phyloP scores from a whole-genome alignment of 2,113 vertebrate genomes.

The Ptilorrhoa leucosticta region DNA sequence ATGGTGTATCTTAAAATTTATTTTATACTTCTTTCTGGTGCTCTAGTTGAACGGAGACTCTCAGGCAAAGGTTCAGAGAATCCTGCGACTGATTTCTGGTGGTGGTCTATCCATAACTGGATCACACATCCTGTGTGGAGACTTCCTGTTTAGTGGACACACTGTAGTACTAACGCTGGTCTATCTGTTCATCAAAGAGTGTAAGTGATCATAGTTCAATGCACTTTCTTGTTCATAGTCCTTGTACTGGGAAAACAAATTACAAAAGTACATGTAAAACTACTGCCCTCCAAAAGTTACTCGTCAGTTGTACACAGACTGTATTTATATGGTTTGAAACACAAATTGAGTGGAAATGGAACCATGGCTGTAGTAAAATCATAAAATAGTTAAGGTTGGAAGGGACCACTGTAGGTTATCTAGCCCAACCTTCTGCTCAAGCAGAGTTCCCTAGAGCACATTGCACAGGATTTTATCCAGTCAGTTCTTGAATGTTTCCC shows the following conservation, averaged over 20 bases:
- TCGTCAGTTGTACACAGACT: neutral
- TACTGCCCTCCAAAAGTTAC: neutral
- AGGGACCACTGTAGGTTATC: neutral
- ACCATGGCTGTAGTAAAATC: neutral
- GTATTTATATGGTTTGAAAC: neutral
- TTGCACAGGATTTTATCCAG: neutral
- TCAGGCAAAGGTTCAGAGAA: conserved; percentile 88
- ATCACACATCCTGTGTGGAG: conserved; percentile 93
- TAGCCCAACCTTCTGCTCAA: neutral
- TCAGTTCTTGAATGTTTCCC: neutral
- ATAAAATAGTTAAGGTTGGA: too few species aligned
- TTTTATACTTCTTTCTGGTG: neutral
- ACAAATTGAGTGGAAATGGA: neutral
- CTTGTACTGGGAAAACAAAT: neutral
- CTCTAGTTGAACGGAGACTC: conserved; percentile 90
- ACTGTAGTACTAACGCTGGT: conserved; percentile 92
- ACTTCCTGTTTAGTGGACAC: conserved; percentile 96
- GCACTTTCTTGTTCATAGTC: neutral
- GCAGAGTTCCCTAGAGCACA: neutral
- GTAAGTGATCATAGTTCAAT: conserved; percentile 74
- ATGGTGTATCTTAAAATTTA: neutral
- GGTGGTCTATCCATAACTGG: conserved; percentile 93
- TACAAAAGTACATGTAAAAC: neutral
- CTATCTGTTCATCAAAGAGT: conserved; percentile 97
- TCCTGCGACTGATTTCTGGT: conserved; percentile 89